Conservation (phyloP, 2,113 vertebrate genomes). For the Embiotoca jacksoni region DNA sequence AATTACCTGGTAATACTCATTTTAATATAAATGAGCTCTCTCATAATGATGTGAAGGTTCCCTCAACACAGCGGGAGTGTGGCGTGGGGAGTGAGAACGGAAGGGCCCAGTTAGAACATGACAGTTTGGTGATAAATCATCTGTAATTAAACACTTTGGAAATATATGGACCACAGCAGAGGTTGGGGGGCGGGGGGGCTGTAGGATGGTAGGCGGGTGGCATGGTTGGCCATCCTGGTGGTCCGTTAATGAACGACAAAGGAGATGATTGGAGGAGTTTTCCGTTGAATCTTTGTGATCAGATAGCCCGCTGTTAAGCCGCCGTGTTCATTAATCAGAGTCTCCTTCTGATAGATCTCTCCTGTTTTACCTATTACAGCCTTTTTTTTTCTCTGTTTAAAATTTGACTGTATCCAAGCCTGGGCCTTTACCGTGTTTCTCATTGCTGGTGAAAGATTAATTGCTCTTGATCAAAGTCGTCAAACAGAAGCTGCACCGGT, state of each 20-base stretch:
- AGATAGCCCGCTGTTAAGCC: constrained; percentile 58
- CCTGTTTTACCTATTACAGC: constrained; percentile 60
- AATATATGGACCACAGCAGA: constrained; percentile 75
- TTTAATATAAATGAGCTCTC: constrained; percentile 86
- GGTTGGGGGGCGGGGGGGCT: constrained; percentile 36
- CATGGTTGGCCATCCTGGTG: constrained; percentile 68
- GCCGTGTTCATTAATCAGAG: constrained; percentile 71
- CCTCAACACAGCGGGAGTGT: constrained; percentile 73
- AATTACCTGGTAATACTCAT: constrained; percentile 84
- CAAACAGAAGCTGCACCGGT: constrained; percentile 55
- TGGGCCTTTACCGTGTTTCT: constrained; percentile 33
- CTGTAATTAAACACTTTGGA: constrained; percentile 85
- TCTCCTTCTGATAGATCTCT: constrained; percentile 53
- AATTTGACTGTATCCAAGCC: constrained; percentile 39
- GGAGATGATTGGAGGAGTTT: constrained; percentile 52
- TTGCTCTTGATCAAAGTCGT: constrained; percentile 78
- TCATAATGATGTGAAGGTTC: constrained; percentile 81
- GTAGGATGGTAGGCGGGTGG: constrained; percentile 58
- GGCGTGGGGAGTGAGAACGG: constrained; percentile 65
- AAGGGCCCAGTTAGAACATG: constrained; percentile 78
- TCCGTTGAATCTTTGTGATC: constrained; percentile 54
- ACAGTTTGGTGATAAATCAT: constrained; percentile 85
- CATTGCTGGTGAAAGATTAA: constrained; percentile 78
- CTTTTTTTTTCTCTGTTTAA: constrained; percentile 64
- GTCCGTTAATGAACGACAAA: constrained; percentile 72